Evolutionary conservation across 2,888 invertebrate genomes (phyloP).

Genomic region (Drosophila diplacantha): DNA sequence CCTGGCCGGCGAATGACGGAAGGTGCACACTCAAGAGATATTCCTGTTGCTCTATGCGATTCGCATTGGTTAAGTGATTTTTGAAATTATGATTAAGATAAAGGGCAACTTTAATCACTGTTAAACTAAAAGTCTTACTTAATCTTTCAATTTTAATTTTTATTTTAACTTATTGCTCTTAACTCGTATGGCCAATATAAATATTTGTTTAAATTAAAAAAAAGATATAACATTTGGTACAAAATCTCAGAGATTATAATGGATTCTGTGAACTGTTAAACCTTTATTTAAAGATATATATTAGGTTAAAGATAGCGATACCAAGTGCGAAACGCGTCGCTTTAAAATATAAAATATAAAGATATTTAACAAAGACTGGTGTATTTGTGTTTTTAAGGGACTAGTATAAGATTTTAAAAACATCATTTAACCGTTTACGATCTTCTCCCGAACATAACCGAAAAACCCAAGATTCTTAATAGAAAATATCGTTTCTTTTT

Average conservation of each 20-base stretch:
- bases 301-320: constrained; percentile 26
- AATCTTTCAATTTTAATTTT: not conserved
- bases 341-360: constrained; percentile 24
- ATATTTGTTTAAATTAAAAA: constrained; percentile 9
- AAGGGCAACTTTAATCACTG: not conserved
- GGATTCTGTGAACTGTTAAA: constrained; percentile 1
- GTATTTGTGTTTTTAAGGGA: not conserved
- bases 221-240: constrained; percentile 32
- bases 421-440: not conserved
- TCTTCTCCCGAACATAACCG: too few species aligned
- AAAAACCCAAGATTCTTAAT: not conserved
- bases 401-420: not conserved
- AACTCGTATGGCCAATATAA: constrained; percentile 1
- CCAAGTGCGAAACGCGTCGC: constrained; percentile 9
- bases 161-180: not conserved
- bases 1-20: constrained; percentile 67
- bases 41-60: constrained; percentile 28
- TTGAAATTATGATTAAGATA: not conserved
- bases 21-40: constrained; percentile 72
- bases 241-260: constrained; percentile 41
- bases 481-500: not conserved
- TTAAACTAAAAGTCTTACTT: constrained; percentile 3
- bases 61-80: constrained; percentile 8
- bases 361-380: constrained; percentile 3
- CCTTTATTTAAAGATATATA: constrained; percentile 17